Evolutionary conservation across 2,888 invertebrate genomes (phyloP).

Genomic region (Isotomurus palustris): DNA sequence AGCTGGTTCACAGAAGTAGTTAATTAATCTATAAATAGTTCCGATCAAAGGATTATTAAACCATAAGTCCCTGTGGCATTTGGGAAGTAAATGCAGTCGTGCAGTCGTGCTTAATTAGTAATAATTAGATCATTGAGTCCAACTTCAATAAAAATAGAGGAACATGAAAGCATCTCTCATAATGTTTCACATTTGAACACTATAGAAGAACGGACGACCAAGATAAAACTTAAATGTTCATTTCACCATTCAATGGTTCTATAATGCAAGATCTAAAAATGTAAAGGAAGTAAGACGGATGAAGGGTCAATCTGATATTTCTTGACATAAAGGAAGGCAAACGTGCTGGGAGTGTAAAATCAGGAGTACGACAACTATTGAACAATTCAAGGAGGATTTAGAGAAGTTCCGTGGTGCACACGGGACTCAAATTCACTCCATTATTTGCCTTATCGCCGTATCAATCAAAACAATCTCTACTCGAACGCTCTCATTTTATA

Average conservation of each 20-base stretch:
- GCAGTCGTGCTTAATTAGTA: neutral
- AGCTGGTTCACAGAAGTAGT: neutral
- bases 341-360: slow-evolving; percentile 4
- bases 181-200: no score
- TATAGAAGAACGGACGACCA: no score
- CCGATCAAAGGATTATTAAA: neutral
- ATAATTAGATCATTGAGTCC: neutral
- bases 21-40: neutral
- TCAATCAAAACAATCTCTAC: no score
- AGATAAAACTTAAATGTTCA: no score
- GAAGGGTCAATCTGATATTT: slow-evolving; percentile 14
- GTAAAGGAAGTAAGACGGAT: neutral
- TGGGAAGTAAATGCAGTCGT: neutral
- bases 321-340: slow-evolving; percentile 9
- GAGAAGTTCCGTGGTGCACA: no score
- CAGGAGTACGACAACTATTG: no score
- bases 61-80: neutral
- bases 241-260: no score
- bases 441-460: no score
- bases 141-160: no score
- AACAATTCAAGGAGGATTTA: no score
- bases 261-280: neutral
- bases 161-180: neutral
- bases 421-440: no score
- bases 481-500: no score